Conservation (phyloP, 2,797 vertebrate species). For the Acanthornis magna region DNA sequence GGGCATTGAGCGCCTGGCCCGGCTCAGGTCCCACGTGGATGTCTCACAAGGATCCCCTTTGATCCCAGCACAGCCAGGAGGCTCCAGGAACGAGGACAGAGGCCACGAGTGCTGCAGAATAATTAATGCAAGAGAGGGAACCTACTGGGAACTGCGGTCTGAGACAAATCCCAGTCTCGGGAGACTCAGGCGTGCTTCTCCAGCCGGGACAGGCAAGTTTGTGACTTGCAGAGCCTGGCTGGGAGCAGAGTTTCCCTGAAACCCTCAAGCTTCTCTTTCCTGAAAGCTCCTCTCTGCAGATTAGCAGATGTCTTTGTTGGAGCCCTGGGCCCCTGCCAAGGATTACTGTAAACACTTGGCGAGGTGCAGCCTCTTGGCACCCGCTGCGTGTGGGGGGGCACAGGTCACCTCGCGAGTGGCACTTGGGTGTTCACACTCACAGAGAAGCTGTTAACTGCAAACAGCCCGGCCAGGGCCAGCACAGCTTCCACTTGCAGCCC, state of each 20-base stretch:
- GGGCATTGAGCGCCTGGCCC: rapidly evolving
- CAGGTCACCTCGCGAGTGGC: neutral
- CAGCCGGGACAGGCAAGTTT: neutral
- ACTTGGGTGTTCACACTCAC: neutral
- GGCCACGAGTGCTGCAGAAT: neutral
- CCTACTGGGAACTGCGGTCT: neutral
- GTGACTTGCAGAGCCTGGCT: neutral
- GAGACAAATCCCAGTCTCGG: neutral
- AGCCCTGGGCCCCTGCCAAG: conserved; percentile 14
- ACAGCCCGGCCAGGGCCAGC: rapidly evolving
- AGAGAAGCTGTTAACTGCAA: neutral
- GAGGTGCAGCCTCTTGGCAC: conserved; percentile 20
- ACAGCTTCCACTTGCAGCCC: neutral
- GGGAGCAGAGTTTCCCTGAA: conserved; percentile 4
- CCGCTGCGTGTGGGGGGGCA: rapidly evolving
- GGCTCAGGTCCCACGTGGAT: neutral
- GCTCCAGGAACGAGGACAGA: neutral
- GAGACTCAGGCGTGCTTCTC: neutral
- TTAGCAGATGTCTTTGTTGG: conserved; percentile 42
- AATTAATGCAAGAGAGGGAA: neutral
- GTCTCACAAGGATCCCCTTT: neutral
- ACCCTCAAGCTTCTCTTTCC: neutral
- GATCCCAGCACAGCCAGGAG: neutral
- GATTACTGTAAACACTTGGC: conserved; percentile 59
- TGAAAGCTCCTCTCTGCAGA: neutral